A percentile compares a stretch with the other conserved stretches of the same genome.
These are phyloP conservation scores for Microtus montanus DNA, from an alignment of 2,113 vertebrate genomes.

Conservation along the genomic window DNA sequence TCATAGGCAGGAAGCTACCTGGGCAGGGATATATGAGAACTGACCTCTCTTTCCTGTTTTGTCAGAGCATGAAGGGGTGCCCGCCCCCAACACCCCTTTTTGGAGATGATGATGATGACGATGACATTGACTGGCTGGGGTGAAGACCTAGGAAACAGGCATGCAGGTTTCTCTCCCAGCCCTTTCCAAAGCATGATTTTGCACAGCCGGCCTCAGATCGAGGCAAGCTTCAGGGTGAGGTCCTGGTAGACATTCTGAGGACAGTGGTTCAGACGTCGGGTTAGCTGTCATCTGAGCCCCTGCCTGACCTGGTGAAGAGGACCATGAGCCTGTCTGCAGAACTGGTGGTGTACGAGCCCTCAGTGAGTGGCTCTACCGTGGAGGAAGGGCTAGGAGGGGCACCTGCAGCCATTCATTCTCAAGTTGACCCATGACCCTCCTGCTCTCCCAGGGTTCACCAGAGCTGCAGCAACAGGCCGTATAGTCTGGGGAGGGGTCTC, in stretches of 20 bases:
- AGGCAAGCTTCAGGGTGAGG: slow-evolving; percentile 32
- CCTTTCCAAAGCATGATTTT: slow-evolving; percentile 66
- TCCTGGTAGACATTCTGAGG: slow-evolving; percentile 56
- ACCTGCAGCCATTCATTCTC: neutral
- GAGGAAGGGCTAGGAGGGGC: neutral
- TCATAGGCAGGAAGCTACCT: neutral
- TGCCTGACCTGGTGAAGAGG: neutral
- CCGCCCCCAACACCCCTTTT: slow-evolving; percentile 95
- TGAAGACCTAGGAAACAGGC: slow-evolving; percentile 82
- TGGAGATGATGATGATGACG: slow-evolving; percentile 91
- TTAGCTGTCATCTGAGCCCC: neutral
- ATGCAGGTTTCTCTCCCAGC: slow-evolving; percentile 29
- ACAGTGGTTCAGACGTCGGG: neutral
- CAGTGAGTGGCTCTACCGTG: neutral
- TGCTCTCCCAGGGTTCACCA: neutral
- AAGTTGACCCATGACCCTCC: neutral
- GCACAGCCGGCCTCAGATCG: slow-evolving; percentile 68
- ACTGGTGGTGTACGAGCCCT: neutral
- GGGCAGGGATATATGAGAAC: slow-evolving; percentile 39
- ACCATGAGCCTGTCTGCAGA: slow-evolving; percentile 16
- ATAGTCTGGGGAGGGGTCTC: neutral
- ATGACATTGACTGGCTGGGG: slow-evolving; percentile 93
- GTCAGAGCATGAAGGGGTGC: slow-evolving; percentile 94
- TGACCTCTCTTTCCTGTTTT: slow-evolving; percentile 77
- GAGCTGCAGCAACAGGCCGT: neutral